These are phyloP conservation scores for Antrozous pallidus DNA, from an alignment of 2,797 vertebrate genomes.

Conservation along the genomic window DNA sequence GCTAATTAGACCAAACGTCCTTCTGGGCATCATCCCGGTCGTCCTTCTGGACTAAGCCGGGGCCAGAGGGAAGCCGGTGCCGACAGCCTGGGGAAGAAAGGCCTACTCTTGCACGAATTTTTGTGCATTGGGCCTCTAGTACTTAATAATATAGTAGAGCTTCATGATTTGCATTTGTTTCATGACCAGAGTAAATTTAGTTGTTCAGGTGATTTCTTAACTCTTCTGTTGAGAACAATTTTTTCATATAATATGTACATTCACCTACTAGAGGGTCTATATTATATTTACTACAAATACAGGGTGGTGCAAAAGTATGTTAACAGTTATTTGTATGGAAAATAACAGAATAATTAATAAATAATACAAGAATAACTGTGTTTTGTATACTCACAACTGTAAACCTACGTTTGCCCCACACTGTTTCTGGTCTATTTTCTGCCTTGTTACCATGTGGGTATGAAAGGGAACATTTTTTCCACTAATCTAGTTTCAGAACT, in stretches of 20 bases:
- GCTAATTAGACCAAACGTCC: no score
- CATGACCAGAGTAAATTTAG: neutral
- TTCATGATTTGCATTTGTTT: neutral
- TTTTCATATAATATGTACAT: neutral
- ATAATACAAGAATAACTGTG: neutral
- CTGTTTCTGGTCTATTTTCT: neutral
- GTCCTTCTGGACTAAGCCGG: no score
- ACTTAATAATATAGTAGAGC: neutral
- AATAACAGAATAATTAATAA: neutral
- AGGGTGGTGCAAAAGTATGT: neutral
- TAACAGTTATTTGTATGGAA: neutral
- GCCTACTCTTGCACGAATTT: no score
- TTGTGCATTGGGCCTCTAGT: no score
- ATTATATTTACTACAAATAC: constrained; percentile 18
- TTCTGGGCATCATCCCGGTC: no score
- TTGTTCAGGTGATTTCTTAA: neutral
- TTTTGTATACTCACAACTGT: neutral
- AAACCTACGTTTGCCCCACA: neutral
- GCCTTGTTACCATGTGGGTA: neutral
- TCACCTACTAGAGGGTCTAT: neutral
- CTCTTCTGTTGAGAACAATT: neutral
- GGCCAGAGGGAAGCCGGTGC: no score
- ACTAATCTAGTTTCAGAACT: neutral
- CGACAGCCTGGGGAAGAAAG: no score
- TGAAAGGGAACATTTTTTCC: neutral